phyloP scores from a whole-genome alignment of 2,113 vertebrate genomes.

The Gallinago media region DNA sequence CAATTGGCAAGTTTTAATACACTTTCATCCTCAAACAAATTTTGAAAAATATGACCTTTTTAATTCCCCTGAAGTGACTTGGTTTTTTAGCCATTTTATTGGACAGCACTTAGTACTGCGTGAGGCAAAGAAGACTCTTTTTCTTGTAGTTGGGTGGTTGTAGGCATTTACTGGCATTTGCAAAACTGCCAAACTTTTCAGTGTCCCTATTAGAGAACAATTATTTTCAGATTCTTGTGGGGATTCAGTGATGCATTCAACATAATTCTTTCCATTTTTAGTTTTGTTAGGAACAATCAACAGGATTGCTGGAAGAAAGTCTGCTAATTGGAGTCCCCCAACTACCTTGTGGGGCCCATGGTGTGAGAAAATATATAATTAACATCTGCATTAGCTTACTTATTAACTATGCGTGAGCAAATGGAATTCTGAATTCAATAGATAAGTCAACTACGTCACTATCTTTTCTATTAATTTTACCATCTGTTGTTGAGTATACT shows the following conservation, averaged over 20 bases:
- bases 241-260: background rate
- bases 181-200: background rate
- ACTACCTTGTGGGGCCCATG: background rate
- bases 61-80: background rate
- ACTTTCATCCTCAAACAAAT: background rate
- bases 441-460: background rate
- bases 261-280: background rate
- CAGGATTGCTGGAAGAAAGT: background rate
- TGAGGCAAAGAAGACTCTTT: background rate
- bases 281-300: background rate
- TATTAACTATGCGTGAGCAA: constrained; percentile 10
- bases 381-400: constrained; percentile 10
- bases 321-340: background rate
- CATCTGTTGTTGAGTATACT: background rate
- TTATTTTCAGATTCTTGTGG: background rate
- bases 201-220: background rate
- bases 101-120: background rate
- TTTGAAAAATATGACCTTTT: background rate
- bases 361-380: background rate
- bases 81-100: background rate
- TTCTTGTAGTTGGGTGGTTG: background rate
- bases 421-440: constrained; percentile 31
- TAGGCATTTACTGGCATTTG: background rate
- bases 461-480: constrained; percentile 14
- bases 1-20: background rate